phyloP scores from a whole-genome alignment of 2,888 invertebrate species.

The Stramonita haemastoma region DNA sequence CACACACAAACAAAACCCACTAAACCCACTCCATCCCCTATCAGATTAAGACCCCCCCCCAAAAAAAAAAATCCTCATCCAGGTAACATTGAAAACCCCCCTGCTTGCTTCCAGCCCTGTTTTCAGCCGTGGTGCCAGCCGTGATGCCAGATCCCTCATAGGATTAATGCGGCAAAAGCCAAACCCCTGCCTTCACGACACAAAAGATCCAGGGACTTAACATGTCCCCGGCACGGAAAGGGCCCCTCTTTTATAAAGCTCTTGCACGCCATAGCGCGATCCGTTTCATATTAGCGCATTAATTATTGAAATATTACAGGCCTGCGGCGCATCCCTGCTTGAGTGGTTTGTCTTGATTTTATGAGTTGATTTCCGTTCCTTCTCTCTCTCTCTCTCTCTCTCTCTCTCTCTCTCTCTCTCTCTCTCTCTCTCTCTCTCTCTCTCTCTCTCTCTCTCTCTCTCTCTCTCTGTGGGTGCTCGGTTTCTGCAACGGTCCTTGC shows the following conservation, averaged over 20 bases:
- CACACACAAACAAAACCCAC: constrained; percentile 27
- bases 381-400: not conserved
- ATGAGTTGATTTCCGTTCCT: not conserved
- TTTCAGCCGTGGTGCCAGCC: not conserved
- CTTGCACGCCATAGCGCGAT: not conserved
- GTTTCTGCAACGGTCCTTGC: not conserved
- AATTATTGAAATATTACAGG: constrained; percentile 3
- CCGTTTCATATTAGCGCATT: constrained; percentile 1
- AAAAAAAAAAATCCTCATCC: too few species aligned
- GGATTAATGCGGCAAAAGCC: not conserved
- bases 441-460: not conserved
- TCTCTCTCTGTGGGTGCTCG: not conserved
- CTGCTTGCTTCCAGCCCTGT: too few species aligned
- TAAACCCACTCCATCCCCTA: too few species aligned
- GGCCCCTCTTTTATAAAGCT: not conserved
- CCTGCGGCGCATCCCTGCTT: not conserved
- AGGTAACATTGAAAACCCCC: too few species aligned
- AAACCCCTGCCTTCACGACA: not conserved
- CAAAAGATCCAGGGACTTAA: not conserved
- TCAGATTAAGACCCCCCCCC: too few species aligned
- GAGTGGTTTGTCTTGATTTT: constrained; percentile 8
- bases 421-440: not conserved
- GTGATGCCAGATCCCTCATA: not conserved
- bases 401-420: not conserved
- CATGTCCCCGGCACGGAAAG: not conserved